Percentiles rank a stretch among this genome's conserved stretches.
Evolutionary conservation across 2,888 invertebrate species (phyloP).

Genomic region (Chymomyza fuscimana): DNA sequence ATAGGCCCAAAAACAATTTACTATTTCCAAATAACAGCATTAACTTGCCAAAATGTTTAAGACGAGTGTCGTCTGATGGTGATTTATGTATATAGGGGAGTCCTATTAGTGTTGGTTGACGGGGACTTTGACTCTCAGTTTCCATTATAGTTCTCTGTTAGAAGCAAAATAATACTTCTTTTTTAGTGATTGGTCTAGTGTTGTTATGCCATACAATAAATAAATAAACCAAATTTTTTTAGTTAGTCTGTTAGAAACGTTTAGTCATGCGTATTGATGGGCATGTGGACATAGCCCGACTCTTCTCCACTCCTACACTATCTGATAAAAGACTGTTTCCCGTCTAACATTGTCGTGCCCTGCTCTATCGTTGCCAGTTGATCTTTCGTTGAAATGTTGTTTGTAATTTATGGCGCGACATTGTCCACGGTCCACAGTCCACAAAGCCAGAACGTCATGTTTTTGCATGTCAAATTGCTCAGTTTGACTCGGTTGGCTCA

Average conservation of each 20-base stretch:
- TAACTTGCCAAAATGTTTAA: too few species aligned
- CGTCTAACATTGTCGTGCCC: not conserved
- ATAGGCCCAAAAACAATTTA: too few species aligned
- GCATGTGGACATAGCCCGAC: not conserved
- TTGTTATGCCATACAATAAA: not conserved
- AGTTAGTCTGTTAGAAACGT: not conserved
- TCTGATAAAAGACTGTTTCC: not conserved
- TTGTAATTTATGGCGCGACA: conserved; percentile 72
- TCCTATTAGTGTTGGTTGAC: too few species aligned
- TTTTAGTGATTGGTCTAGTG: too few species aligned
- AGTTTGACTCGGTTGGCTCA: conserved; percentile 17
- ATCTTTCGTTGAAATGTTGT: conserved; percentile 54
- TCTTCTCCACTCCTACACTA: not conserved
- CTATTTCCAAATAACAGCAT: too few species aligned
- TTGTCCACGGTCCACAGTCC: conserved; percentile 62
- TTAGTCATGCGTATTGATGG: not conserved
- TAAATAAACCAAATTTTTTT: not conserved
- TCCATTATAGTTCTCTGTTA: too few species aligned
- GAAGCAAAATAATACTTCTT: too few species aligned
- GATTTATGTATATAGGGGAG: too few species aligned
- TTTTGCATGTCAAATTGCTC: conserved; percentile 15
- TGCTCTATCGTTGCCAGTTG: conserved; percentile 55
- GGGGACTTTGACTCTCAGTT: too few species aligned
- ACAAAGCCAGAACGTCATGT: conserved; percentile 44
- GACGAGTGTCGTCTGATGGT: too few species aligned